Conservation (phyloP, 1,140 invertebrate species). For the Drosophila littoralis region DNA sequence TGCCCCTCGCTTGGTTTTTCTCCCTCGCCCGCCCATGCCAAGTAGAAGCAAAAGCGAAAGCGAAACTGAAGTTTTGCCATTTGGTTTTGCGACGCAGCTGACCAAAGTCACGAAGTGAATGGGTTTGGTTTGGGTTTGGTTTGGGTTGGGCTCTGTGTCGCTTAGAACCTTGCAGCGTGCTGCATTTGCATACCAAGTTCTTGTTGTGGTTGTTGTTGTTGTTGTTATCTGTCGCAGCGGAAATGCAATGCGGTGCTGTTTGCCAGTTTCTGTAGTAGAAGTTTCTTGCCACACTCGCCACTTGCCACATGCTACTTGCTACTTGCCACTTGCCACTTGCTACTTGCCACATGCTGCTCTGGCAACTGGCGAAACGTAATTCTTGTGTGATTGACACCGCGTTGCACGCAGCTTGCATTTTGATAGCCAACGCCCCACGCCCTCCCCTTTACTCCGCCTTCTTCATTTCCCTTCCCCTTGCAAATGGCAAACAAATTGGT, state of each 20-base stretch:
- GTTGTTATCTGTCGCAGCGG: constrained; percentile 71
- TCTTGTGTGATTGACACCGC: constrained; percentile 68
- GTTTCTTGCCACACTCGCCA: constrained; percentile 12
- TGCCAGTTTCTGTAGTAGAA: constrained; percentile 10
- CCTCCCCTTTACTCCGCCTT: no score
- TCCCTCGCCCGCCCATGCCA: neutral
- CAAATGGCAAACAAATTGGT: constrained; percentile 74
- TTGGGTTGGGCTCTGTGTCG: constrained; percentile 13
- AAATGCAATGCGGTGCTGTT: constrained; percentile 61
- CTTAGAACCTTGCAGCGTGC: constrained; percentile 32
- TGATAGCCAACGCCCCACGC: constrained; percentile 42
- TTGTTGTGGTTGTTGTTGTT: constrained; percentile 23
- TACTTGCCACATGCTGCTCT: constrained; percentile 1
- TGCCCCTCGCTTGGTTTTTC: constrained; percentile 11
- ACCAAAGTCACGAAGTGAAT: constrained; percentile 68
- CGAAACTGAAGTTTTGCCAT: constrained; percentile 34
- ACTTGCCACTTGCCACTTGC: constrained; percentile 11
- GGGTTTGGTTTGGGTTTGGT: constrained; percentile 27
- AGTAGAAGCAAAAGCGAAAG: constrained; percentile 59
- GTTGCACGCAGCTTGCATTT: constrained; percentile 74
- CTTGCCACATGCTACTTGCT: constrained; percentile 15
- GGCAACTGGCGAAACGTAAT: constrained; percentile 8
- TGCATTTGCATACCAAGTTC: constrained; percentile 66
- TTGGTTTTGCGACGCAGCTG: constrained; percentile 30
- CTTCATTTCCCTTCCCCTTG: neutral